A percentile compares a stretch with the other conserved stretches of the same genome.
Evolutionary conservation across 2,888 invertebrate species (phyloP).

Genomic region (Drosophila austrosaltans): DNA sequence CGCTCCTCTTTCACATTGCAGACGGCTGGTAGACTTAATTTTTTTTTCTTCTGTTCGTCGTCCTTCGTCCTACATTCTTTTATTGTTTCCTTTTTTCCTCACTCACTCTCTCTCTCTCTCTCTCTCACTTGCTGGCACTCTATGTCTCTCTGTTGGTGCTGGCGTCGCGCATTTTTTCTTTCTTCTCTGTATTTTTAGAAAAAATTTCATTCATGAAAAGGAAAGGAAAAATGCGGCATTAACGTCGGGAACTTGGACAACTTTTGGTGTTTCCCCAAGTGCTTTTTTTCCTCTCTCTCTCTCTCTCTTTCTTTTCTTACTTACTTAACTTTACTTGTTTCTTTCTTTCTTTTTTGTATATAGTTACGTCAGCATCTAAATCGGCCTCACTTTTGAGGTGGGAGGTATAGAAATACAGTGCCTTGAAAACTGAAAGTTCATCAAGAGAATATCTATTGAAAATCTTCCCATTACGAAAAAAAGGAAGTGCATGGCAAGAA

Average conservation of each 20-base stretch:
- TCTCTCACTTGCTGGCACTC: constrained; percentile 3
- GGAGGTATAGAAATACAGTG: neutral
- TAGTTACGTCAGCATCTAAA: constrained; percentile 48
- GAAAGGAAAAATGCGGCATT: constrained; percentile 58
- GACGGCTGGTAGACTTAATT: constrained; percentile 80
- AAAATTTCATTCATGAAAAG: constrained; percentile 73
- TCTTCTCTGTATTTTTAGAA: constrained; percentile 53
- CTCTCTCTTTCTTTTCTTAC: neutral
- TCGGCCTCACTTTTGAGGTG: constrained; percentile 8
- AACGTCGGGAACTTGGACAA: constrained; percentile 69
- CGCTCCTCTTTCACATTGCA: constrained; percentile 63
- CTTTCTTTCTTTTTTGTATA: constrained; percentile 25
- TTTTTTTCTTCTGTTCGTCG: constrained; percentile 38
- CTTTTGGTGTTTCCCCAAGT: constrained; percentile 69
- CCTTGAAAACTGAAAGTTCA: no score
- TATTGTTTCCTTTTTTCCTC: constrained; percentile 66
- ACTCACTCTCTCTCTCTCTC: constrained; percentile 31
- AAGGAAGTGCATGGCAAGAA: no score
- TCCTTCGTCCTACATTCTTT: constrained; percentile 70
- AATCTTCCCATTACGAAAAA: no score
- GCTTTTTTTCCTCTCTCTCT: constrained; percentile 13
- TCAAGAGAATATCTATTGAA: no score
- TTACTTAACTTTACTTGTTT: constrained; percentile 8
- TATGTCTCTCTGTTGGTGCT: constrained; percentile 18
- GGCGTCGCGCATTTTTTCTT: constrained; percentile 29